Percentiles rank a stretch among this genome's conserved stretches.
Conservation (phyloP, 2,113 vertebrate genomes). For the Motacilla tschutschensis region DNA sequence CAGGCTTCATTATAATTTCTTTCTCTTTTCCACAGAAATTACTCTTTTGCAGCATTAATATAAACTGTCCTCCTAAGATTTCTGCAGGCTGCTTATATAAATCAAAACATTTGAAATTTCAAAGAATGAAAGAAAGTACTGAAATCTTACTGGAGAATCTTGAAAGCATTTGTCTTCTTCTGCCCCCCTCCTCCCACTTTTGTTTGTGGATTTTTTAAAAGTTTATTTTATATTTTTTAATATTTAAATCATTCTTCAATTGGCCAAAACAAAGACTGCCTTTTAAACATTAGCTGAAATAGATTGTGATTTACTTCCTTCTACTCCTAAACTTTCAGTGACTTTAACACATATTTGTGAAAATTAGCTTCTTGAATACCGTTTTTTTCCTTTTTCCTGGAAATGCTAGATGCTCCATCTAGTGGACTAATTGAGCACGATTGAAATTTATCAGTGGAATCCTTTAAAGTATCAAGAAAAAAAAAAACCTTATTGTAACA, state of each 20-base stretch:
- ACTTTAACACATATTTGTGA: background rate
- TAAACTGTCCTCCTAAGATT: background rate
- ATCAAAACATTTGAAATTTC: background rate
- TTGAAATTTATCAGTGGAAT: constrained; percentile 21
- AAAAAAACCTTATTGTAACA: background rate
- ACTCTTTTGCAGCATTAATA: background rate
- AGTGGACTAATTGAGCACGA: constrained; percentile 53
- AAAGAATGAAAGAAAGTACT: background rate
- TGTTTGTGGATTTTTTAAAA: background rate
- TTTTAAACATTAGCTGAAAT: background rate
- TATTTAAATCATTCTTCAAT: background rate
- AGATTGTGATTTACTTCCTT: background rate
- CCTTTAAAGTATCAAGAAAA: background rate
- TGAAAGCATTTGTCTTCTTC: background rate
- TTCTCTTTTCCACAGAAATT: background rate
- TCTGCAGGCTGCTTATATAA: background rate
- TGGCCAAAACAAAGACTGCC: background rate
- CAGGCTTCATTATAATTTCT: background rate
- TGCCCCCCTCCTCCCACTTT: background rate
- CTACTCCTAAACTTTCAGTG: background rate
- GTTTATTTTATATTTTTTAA: too few species aligned
- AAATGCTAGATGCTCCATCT: constrained; percentile 73
- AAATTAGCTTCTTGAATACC: background rate
- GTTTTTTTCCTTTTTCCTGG: background rate
- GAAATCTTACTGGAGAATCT: background rate